A percentile compares a stretch with the other conserved stretches of the same genome.
Conservation (phyloP, 2,113 vertebrate species). For the Myxocyprinus asiaticus region DNA sequence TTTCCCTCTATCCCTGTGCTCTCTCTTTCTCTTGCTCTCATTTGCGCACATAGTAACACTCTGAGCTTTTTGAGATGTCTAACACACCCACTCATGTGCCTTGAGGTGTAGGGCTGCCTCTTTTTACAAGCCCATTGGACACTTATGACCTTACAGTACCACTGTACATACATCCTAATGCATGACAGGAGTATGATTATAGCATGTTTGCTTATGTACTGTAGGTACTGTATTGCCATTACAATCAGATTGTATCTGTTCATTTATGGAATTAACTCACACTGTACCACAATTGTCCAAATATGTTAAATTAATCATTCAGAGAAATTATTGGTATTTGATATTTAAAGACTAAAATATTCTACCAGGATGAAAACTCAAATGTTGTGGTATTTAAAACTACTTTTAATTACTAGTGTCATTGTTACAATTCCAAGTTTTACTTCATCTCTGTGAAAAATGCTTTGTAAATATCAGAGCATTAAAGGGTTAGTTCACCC, state of each 20-base stretch:
- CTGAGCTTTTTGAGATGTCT: neutral
- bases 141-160: neutral
- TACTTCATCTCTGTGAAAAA: too few relatives aligned
- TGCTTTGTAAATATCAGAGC: too few relatives aligned
- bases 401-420: too few relatives aligned
- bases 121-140: neutral
- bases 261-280: too few relatives aligned
- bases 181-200: neutral
- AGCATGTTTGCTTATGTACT: neutral
- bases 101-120: conserved; percentile 12
- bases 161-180: neutral
- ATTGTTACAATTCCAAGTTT: too few relatives aligned
- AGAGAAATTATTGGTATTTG: too few relatives aligned
- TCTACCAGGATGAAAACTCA: too few relatives aligned
- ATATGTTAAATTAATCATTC: too few relatives aligned
- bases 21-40: neutral
- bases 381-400: too few relatives aligned
- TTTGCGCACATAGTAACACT: neutral
- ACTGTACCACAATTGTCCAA: too few relatives aligned
- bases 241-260: neutral
- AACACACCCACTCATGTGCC: neutral
- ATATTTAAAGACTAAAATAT: too few relatives aligned
- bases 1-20: neutral
- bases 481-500: too few relatives aligned
- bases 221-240: neutral